A percentile compares a stretch with the other conserved stretches of the same genome.
Conservation (phyloP, 2,113 vertebrate species). For the Takifugu flavidus region DNA sequence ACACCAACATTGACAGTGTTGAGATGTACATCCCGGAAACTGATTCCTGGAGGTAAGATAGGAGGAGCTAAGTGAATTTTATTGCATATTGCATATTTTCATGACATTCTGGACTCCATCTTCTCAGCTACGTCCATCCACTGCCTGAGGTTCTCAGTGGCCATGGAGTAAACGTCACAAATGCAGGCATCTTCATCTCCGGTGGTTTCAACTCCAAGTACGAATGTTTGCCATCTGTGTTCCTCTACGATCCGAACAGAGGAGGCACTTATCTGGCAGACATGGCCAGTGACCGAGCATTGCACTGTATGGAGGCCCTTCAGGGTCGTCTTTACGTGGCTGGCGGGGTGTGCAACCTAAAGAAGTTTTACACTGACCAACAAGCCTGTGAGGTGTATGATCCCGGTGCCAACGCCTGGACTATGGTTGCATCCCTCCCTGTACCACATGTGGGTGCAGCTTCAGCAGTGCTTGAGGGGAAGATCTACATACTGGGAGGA, state of each 20-base stretch:
- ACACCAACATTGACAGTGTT: conserved; percentile 70
- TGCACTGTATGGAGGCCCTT: conserved; percentile 75
- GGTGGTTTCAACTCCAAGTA: conserved; percentile 74
- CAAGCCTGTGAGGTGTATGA: conserved; percentile 69
- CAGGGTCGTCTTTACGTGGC: conserved; percentile 59
- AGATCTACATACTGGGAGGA: conserved; percentile 73
- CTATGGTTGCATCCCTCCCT: conserved; percentile 43
- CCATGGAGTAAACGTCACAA: conserved; percentile 43
- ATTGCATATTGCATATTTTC: background rate
- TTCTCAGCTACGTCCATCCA: conserved; percentile 56
- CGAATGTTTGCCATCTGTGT: conserved; percentile 64
- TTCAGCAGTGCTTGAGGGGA: conserved; percentile 69
- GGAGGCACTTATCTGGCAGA: conserved; percentile 62
- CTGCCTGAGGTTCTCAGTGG: conserved; percentile 72
- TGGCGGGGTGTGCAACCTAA: conserved; percentile 69
- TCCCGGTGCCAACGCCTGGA: conserved; percentile 59
- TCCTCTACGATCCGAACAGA: conserved; percentile 68
- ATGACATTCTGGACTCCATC: background rate
- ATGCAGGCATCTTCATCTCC: conserved; percentile 68
- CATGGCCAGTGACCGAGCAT: conserved; percentile 69
- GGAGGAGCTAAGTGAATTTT: too few species aligned
- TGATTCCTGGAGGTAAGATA: conserved; percentile 72
- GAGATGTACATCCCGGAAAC: conserved; percentile 68
- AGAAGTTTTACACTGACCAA: conserved; percentile 70
- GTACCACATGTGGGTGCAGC: conserved; percentile 70